These are phyloP conservation scores for Nansenia antarctica DNA, from an alignment of 2,113 vertebrate species.

Conservation along the genomic window DNA sequence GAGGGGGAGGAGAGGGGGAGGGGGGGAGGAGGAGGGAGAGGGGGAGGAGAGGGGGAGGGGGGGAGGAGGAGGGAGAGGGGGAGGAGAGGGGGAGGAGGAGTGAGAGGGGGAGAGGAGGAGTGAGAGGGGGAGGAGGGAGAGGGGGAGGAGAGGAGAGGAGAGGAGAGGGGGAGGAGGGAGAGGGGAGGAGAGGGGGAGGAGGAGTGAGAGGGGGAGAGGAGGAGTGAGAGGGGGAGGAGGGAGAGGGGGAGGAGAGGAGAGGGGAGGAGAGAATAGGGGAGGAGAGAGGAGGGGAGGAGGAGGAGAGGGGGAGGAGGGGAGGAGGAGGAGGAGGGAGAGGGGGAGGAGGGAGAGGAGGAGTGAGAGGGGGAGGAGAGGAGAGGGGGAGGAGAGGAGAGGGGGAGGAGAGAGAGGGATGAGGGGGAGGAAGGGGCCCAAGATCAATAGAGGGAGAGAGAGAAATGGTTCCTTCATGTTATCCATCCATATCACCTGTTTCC, in stretches of 20 bases:
- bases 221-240: too few species aligned
- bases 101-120: conserved; percentile 1
- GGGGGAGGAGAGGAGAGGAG: not conserved
- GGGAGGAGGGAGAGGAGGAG: not conserved
- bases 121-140: not conserved
- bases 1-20: conserved; percentile 2
- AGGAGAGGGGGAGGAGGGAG: not conserved
- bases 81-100: not conserved
- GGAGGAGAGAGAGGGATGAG: not conserved
- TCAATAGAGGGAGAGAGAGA: conserved; percentile 12
- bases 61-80: conserved; percentile 20
- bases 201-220: conserved; percentile 5
- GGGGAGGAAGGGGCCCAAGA: not conserved
- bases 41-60: not conserved
- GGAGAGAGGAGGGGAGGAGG: conserved; percentile 33
- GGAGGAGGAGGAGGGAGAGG: conserved; percentile 14
- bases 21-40: not conserved
- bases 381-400: not conserved
- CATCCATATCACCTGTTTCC: too few species aligned
- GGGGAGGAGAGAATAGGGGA: not conserved
- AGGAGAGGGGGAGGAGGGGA: not conserved
- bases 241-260: conserved; percentile 12
- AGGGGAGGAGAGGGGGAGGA: not conserved
- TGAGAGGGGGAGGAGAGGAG: not conserved
- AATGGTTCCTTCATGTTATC: too few species aligned